Evolutionary conservation across 2,113 vertebrate species (phyloP).

Genomic region (Brachyistius frenatus): DNA sequence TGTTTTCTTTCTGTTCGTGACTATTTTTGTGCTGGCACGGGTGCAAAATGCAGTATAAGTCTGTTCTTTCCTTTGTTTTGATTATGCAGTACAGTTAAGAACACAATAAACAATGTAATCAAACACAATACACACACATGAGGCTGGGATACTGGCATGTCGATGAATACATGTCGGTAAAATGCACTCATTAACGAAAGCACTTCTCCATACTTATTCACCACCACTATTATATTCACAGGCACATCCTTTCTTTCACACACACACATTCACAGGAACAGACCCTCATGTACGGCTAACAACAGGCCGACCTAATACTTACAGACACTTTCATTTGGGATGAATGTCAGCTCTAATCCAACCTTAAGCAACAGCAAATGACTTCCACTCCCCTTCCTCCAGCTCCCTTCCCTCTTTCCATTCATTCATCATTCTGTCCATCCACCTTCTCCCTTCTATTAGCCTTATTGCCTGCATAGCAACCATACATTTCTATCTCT

Average conservation of each 20-base stretch:
- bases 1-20: no score
- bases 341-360: constrained; percentile 67
- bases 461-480: constrained; percentile 19
- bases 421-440: constrained; percentile 18
- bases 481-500: constrained; percentile 29
- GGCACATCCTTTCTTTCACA: not conserved
- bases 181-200: not conserved
- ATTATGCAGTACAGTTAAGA: not conserved
- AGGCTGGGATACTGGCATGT: not conserved
- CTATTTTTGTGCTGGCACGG: no score
- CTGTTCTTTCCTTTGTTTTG: not conserved
- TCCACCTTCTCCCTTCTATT: constrained; percentile 9
- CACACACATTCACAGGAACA: constrained; percentile 9
- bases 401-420: constrained; percentile 8
- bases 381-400: constrained; percentile 42
- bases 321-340: constrained; percentile 70
- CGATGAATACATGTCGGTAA: not conserved
- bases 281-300: constrained; percentile 21
- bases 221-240: not conserved
- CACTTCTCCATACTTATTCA: not conserved
- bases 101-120: not conserved
- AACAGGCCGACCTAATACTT: constrained; percentile 53
- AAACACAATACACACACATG: not conserved
- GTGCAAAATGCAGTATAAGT: no score
- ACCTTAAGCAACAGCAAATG: constrained; percentile 67